phyloP scores from a whole-genome alignment of 2,888 invertebrate species.

The Campopleginae sp. region DNA sequence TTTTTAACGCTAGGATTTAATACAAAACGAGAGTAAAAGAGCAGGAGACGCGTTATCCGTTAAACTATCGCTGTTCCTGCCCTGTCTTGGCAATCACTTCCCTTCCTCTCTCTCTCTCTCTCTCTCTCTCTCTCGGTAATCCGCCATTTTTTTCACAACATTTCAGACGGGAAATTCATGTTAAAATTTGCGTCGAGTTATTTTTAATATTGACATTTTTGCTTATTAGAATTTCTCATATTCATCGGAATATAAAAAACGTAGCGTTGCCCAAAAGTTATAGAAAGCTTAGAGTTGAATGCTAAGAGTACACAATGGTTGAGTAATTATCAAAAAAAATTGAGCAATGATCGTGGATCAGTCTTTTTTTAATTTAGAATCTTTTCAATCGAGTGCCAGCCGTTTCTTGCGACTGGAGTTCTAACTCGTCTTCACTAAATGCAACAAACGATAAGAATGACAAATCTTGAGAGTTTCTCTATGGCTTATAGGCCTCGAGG shows the following conservation, averaged over 20 bases:
- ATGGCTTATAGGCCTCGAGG: conserved; percentile 26
- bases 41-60: conserved; percentile 5
- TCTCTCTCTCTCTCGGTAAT: background rate
- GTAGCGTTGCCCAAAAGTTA: background rate
- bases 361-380: background rate
- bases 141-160: background rate
- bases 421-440: conserved; percentile 63
- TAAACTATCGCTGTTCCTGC: conserved; percentile 16
- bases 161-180: background rate
- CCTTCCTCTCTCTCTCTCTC: background rate
- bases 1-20: conserved; percentile 20
- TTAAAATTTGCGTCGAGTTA: background rate
- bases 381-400: background rate
- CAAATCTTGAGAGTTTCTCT: conserved; percentile 39
- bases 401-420: background rate
- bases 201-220: background rate
- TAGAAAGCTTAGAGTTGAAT: background rate
- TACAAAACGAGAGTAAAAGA: background rate
- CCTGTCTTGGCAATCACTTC: conserved; percentile 38
- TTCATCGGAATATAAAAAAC: background rate
- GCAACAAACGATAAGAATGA: conserved; percentile 71
- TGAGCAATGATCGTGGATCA: background rate
- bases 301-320: background rate
- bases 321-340: background rate
- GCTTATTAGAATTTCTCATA: background rate